Percentiles rank a stretch among this genome's conserved stretches.
Evolutionary conservation across 2,113 vertebrate genomes (phyloP).

Genomic region (Struthidea cinerea): DNA sequence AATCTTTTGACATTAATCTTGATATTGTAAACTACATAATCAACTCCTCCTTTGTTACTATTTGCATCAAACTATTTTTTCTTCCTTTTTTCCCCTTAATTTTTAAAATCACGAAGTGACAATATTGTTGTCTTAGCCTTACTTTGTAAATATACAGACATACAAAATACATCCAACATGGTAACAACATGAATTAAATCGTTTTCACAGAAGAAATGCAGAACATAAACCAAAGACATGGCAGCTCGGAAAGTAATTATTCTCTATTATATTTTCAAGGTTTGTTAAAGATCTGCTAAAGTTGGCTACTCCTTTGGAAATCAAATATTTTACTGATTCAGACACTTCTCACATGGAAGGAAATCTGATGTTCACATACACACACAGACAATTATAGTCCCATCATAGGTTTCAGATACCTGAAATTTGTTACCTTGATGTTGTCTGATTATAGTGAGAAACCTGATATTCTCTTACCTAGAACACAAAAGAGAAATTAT

Average conservation of each 20-base stretch:
- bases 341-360: neutral
- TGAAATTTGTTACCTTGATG: constrained; percentile 69
- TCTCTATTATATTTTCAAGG: neutral
- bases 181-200: neutral
- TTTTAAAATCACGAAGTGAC: neutral
- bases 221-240: neutral
- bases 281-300: neutral
- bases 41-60: neutral
- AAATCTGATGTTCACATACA: neutral
- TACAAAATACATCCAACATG: neutral
- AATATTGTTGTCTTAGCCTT: neutral
- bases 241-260: neutral
- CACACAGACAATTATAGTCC: neutral
- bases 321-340: neutral
- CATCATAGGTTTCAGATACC: neutral
- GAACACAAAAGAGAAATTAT: constrained; percentile 31
- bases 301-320: neutral
- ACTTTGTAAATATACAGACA: neutral
- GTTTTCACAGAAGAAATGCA: neutral
- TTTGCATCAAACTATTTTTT: neutral
- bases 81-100: neutral
- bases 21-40: neutral
- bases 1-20: neutral
- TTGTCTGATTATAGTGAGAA: constrained; percentile 49
- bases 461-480: constrained; percentile 75